phyloP scores from a whole-genome alignment of 2,113 vertebrate species.

The Amphiprion ocellaris region DNA sequence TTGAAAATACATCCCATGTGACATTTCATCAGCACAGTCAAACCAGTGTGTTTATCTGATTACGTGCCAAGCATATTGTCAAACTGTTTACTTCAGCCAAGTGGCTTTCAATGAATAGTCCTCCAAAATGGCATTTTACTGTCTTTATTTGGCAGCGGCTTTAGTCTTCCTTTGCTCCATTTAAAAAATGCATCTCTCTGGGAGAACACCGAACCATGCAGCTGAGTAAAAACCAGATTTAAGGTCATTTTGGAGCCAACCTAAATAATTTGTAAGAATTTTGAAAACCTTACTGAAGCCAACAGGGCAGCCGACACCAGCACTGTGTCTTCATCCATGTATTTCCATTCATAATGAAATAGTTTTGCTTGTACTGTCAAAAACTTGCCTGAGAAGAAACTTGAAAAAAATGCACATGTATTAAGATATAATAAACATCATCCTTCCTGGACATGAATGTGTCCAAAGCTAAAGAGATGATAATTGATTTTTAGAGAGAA shows the following conservation, averaged over 20 bases:
- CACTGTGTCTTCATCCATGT: neutral
- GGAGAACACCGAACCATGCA: neutral
- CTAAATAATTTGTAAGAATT: neutral
- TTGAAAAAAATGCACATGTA: too few species aligned
- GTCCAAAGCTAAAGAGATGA: too few species aligned
- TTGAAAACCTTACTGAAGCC: neutral
- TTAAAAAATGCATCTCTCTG: neutral
- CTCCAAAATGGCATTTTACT: conserved; percentile 26
- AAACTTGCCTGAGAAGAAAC: too few species aligned
- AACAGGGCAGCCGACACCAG: neutral
- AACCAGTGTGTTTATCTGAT: neutral
- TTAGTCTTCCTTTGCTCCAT: neutral
- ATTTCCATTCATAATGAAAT: neutral
- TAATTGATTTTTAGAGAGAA: too few species aligned
- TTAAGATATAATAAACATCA: too few species aligned
- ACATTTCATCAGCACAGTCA: conserved; percentile 10
- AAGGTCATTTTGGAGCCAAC: conserved; percentile 9
- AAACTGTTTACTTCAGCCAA: neutral
- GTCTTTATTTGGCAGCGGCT: conserved; percentile 11
- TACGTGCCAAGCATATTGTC: conserved; percentile 11
- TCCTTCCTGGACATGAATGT: too few species aligned
- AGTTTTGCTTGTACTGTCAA: neutral
- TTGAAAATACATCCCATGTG: conserved; percentile 1
- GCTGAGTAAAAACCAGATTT: conserved; percentile 2
- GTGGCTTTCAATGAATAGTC: conserved; percentile 18